Percentiles rank a stretch among this genome's conserved stretches.
These are phyloP conservation scores for Sciurus carolinensis DNA, from an alignment of 2,797 vertebrate species.

Conservation along the genomic window DNA sequence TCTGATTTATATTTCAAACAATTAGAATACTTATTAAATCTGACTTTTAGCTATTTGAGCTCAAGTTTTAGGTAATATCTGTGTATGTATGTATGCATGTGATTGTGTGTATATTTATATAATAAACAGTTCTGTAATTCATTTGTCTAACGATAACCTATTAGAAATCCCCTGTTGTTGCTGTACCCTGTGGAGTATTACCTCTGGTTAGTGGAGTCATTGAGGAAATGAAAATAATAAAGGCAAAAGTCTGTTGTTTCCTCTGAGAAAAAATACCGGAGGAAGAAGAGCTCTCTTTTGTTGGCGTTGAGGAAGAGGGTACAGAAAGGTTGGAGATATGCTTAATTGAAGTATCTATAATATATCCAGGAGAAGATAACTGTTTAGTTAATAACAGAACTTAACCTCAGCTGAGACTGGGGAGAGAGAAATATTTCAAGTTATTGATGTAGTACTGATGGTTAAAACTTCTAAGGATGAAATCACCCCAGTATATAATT, in stretches of 20 bases:
- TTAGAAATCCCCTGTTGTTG: background rate
- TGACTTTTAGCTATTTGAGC: background rate
- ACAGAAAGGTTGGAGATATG: background rate
- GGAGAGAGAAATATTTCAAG: background rate
- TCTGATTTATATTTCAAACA: slow-evolving; percentile 10
- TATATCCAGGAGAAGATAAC: background rate
- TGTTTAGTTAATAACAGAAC: background rate
- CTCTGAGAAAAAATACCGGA: background rate
- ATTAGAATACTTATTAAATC: background rate
- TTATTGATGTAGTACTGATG: background rate
- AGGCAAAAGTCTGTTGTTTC: background rate
- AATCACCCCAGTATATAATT: background rate
- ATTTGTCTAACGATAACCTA: background rate
- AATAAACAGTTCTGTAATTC: background rate
- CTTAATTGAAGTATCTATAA: background rate
- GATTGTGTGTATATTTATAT: background rate
- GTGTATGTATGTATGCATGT: no score
- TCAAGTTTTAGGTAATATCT: background rate
- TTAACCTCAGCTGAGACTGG: background rate
- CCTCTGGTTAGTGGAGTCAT: background rate
- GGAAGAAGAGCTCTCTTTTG: background rate
- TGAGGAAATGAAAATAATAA: background rate
- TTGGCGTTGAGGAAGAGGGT: background rate
- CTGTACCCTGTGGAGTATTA: background rate
- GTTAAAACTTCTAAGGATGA: slow-evolving; percentile 27